Conservation (phyloP, 2,113 vertebrate genomes). For the Microtus ochrogaster region DNA sequence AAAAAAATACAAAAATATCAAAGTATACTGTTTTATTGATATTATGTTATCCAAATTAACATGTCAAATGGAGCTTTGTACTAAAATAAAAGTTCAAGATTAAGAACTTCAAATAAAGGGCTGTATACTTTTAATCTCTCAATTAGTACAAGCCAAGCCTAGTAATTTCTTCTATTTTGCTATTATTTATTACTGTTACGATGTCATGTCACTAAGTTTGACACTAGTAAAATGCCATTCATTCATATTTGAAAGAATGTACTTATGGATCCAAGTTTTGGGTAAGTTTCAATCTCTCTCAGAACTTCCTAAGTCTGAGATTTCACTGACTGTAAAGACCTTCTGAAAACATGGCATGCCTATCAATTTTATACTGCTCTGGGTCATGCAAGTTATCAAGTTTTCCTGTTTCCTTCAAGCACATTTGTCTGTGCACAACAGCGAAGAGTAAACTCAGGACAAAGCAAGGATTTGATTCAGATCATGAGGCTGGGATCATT, state of each 20-base stretch:
- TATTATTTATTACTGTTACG: not conserved
- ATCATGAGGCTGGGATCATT: not conserved
- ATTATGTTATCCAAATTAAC: constrained; percentile 12
- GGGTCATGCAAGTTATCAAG: constrained; percentile 74
- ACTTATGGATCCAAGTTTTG: not conserved
- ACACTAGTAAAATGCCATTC: not conserved
- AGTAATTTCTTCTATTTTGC: not conserved
- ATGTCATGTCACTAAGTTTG: constrained; percentile 13
- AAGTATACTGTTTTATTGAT: constrained; percentile 20
- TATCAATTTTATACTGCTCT: constrained; percentile 83
- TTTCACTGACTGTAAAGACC: constrained; percentile 73
- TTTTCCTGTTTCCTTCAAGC: constrained; percentile 47
- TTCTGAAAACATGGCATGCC: constrained; percentile 77
- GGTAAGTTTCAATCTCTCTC: constrained; percentile 60
- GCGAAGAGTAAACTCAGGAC: constrained; percentile 67
- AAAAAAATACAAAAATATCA: not conserved
- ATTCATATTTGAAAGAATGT: constrained; percentile 23
- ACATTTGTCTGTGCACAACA: constrained; percentile 68
- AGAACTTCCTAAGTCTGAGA: constrained; percentile 70
- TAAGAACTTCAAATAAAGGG: constrained; percentile 14
- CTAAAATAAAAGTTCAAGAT: constrained; percentile 18
- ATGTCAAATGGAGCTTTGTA: not conserved
- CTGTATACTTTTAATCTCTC: not conserved
- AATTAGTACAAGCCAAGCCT: not conserved
- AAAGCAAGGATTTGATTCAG: constrained; percentile 46